Percentiles rank a stretch among this genome's conserved stretches.
phyloP scores from a whole-genome alignment of 23 tunicate genomes.

The Trididemnum nubilum region DNA sequence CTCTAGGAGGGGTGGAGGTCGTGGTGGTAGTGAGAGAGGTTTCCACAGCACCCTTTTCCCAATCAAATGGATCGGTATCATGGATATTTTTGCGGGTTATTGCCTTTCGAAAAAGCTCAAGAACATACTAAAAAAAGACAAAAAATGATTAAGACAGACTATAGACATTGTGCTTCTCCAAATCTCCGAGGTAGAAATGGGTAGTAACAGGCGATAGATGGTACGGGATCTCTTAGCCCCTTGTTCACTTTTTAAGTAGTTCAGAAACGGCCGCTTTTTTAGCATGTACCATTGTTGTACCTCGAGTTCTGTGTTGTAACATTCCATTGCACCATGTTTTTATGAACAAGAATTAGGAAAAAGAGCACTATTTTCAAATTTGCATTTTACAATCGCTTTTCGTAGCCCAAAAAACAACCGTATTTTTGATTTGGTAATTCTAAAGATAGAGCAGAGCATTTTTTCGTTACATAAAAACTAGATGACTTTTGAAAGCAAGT shows the following conservation, averaged over 20 bases:
- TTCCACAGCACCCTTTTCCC: slow-evolving; percentile 92
- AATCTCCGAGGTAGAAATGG: no score
- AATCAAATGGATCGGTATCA: slow-evolving; percentile 90
- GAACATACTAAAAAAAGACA: slow-evolving; percentile 9
- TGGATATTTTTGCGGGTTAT: slow-evolving; percentile 69
- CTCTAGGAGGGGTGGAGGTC: slow-evolving; percentile 85
- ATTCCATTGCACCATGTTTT: neutral
- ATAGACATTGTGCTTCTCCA: neutral
- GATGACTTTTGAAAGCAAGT: no score
- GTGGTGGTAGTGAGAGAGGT: slow-evolving; percentile 91
- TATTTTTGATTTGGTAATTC: no score
- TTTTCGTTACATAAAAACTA: no score
- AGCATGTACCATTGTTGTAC: no score
- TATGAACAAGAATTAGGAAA: neutral
- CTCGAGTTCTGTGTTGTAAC: no score
- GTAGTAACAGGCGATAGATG: no score
- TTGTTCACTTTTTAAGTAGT: no score
- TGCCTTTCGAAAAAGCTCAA: slow-evolving; percentile 53
- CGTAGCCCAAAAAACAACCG: neutral
- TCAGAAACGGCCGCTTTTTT: no score
- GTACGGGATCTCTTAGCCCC: no score
- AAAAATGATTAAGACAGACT: neutral
- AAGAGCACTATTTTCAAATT: neutral
- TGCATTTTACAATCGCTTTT: neutral
- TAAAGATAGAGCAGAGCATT: no score